Percentiles rank a stretch among this genome's conserved stretches.
Evolutionary conservation across 2,888 invertebrate genomes (phyloP).

Genomic region (Adelphocoris suturalis): DNA sequence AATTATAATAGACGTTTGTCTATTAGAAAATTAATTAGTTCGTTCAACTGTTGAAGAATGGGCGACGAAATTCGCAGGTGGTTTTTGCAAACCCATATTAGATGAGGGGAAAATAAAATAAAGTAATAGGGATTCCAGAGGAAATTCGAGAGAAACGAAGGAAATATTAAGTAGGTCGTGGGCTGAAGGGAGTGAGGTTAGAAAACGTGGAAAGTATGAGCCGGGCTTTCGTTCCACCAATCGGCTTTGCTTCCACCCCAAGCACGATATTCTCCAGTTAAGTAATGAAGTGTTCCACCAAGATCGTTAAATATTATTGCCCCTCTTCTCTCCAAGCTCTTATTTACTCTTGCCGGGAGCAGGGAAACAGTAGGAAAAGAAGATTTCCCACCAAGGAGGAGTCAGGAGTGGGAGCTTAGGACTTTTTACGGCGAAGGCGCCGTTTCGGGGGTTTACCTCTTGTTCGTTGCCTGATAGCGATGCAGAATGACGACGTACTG

Average conservation of each 20-base stretch:
- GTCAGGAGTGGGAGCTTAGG: neutral
- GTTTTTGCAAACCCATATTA: no score
- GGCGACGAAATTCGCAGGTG: no score
- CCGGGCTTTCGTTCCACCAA: conserved; percentile 33
- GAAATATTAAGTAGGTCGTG: neutral
- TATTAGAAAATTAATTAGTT: no score
- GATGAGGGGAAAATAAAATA: no score
- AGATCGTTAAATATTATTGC: conserved; percentile 52
- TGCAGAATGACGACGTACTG: neutral
- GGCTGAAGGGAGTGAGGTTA: neutral
- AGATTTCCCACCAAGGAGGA: neutral
- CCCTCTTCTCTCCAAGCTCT: neutral
- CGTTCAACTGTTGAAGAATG: no score
- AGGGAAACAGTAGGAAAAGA: conserved; percentile 32
- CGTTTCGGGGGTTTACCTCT: neutral
- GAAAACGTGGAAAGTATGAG: neutral
- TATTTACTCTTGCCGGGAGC: conserved; percentile 42
- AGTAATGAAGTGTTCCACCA: conserved; percentile 48
- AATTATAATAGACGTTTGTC: no score
- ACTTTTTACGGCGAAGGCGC: conserved; percentile 25
- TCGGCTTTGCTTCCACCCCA: conserved; percentile 13
- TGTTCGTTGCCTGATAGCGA: neutral
- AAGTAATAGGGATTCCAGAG: neutral
- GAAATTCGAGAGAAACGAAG: neutral
- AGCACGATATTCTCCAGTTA: conserved; percentile 38